phyloP scores from a whole-genome alignment of 2,888 invertebrate genomes.

The Monochamus alternatus region DNA sequence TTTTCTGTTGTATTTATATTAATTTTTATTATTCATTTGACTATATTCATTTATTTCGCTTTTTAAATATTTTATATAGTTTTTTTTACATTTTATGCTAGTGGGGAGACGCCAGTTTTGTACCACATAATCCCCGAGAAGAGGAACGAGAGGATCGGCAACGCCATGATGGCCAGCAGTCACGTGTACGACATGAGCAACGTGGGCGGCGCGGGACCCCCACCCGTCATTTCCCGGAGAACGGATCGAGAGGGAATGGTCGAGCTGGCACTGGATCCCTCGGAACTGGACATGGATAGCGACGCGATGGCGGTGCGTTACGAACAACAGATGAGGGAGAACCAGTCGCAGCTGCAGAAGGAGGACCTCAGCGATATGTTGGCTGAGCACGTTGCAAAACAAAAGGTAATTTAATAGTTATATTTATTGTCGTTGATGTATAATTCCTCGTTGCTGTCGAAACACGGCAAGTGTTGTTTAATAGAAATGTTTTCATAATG shows the following conservation, averaged over 20 bases:
- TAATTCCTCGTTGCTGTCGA: too few species aligned
- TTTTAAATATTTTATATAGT: too few species aligned
- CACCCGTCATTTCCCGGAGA: constrained; percentile 69
- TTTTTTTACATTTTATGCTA: constrained; percentile 62
- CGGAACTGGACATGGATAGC: constrained; percentile 95
- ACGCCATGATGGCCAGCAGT: constrained; percentile 98
- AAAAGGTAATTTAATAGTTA: constrained; percentile 79
- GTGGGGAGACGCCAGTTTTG: constrained; percentile 93
- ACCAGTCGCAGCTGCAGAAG: constrained; percentile 88
- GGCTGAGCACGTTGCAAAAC: constrained; percentile 97
- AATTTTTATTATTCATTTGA: too few species aligned
- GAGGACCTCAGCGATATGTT: constrained; percentile 99
- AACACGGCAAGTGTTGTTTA: too few species aligned
- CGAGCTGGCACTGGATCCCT: constrained; percentile 97
- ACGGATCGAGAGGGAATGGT: constrained; percentile 77
- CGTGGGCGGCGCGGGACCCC: constrained; percentile 75
- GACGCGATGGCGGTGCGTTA: constrained; percentile 97
- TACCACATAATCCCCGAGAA: constrained; percentile 98
- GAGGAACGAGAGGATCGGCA: constrained; percentile 89
- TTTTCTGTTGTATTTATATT: too few species aligned
- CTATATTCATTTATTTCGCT: too few species aligned
- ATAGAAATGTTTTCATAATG: background rate
- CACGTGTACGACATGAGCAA: constrained; percentile 96
- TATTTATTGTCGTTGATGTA: too few species aligned
- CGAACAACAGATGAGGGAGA: constrained; percentile 96